Percentiles rank a stretch among this genome's conserved stretches.
Evolutionary conservation across 2,797 vertebrate species (phyloP).

Genomic region (Emys orbicularis): DNA sequence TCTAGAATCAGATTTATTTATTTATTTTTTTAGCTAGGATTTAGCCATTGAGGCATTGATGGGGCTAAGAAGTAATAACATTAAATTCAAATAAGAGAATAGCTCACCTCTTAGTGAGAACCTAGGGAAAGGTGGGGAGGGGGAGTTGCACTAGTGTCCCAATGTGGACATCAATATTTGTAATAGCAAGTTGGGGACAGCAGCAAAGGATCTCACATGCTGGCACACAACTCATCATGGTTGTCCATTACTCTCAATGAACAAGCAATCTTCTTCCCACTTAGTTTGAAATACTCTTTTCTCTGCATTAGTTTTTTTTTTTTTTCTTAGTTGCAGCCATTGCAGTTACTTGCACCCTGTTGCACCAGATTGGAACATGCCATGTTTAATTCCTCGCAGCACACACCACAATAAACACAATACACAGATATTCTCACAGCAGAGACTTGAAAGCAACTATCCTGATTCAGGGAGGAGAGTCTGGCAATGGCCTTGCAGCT

Average conservation of each 20-base stretch:
- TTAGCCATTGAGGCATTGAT: neutral
- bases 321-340: neutral
- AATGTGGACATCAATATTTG: neutral
- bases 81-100: neutral
- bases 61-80: neutral
- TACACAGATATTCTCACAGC: neutral
- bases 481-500: neutral
- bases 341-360: neutral
- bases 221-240: neutral
- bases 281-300: neutral
- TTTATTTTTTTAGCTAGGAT: neutral
- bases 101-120: neutral
- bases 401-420: neutral
- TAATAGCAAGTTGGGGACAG: neutral
- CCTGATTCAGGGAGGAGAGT: neutral
- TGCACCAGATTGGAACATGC: neutral
- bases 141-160: neutral
- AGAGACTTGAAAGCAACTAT: neutral
- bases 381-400: neutral
- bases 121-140: neutral
- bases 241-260: neutral
- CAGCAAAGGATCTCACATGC: neutral
- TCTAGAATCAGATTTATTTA: neutral
- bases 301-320: neutral
- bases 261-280: neutral